These are phyloP conservation scores for Paelopatides confundens DNA, from an alignment of 53 echinoderm and acorn worm genomes.

Conservation along the genomic window DNA sequence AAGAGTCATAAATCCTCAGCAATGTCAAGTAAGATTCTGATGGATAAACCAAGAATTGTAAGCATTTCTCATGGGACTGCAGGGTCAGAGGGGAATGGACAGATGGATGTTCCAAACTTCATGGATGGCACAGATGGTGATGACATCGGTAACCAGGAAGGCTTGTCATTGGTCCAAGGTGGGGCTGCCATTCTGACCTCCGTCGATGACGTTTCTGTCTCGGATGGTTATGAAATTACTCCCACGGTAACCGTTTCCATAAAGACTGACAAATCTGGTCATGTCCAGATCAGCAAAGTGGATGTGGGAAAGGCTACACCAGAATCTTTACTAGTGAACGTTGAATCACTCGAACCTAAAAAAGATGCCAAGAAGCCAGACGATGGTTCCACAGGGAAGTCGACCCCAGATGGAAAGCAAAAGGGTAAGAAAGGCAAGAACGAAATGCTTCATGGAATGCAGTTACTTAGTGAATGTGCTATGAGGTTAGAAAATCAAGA, in stretches of 20 bases:
- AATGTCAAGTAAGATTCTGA: neutral
- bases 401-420: conserved; percentile 31
- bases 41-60: conserved; percentile 43
- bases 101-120: conserved; percentile 47
- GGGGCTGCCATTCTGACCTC: conserved; percentile 44
- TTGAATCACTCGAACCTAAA: conserved; percentile 2
- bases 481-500: conserved; percentile 46
- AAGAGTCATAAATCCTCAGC: neutral
- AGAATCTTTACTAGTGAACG: neutral
- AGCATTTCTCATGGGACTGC: conserved; percentile 39
- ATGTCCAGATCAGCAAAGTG: neutral
- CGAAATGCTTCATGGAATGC: conserved; percentile 49
- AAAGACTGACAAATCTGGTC: neutral
- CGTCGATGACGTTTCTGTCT: conserved; percentile 19
- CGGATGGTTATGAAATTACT: neutral
- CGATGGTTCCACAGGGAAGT: conserved; percentile 25
- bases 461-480: conserved; percentile 48
- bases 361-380: neutral
- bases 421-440: conserved; percentile 52
- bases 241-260: neutral
- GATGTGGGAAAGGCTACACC: neutral
- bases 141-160: conserved; percentile 31
- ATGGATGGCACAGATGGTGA: conserved; percentile 50
- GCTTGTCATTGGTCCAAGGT: conserved; percentile 33
- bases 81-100: conserved; percentile 30